These are phyloP conservation scores for Himalopsyche kuldschensis DNA, from an alignment of 2,888 invertebrate species.

Conservation along the genomic window DNA sequence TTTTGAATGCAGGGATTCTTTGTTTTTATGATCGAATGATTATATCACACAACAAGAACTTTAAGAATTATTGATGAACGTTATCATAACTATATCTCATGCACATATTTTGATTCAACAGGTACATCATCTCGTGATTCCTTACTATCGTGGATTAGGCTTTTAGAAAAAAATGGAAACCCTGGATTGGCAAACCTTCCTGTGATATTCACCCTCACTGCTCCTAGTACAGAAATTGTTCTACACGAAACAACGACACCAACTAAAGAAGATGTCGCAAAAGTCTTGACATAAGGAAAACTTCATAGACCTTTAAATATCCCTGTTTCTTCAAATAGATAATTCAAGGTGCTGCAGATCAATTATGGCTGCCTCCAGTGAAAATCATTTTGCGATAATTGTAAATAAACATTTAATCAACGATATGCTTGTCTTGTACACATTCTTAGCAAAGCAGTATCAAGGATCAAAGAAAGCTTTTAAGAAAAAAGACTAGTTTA, in stretches of 20 bases:
- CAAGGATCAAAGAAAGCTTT: too few relatives aligned
- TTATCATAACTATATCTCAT: not conserved
- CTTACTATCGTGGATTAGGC: slow-evolving; percentile 86
- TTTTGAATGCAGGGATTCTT: not conserved
- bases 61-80: too few relatives aligned
- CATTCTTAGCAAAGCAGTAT: too few relatives aligned
- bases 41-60: too few relatives aligned
- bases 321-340: too few relatives aligned
- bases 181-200: slow-evolving; percentile 73
- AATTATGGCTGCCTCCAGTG: too few relatives aligned
- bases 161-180: slow-evolving; percentile 75
- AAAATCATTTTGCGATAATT: too few relatives aligned
- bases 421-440: too few relatives aligned
- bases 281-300: not conserved
- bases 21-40: not conserved
- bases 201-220: slow-evolving; percentile 80
- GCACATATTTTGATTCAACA: slow-evolving; percentile 41
- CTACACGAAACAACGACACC: slow-evolving; percentile 49
- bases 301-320: not conserved
- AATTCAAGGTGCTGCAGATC: too few relatives aligned
- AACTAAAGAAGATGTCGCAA: not conserved
- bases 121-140: slow-evolving; percentile 91
- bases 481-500: too few relatives aligned
- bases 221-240: slow-evolving; percentile 58
- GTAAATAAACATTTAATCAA: too few relatives aligned